Evolutionary conservation across 2,113 vertebrate species (phyloP).

Genomic region (Tachysurus vachellii): DNA sequence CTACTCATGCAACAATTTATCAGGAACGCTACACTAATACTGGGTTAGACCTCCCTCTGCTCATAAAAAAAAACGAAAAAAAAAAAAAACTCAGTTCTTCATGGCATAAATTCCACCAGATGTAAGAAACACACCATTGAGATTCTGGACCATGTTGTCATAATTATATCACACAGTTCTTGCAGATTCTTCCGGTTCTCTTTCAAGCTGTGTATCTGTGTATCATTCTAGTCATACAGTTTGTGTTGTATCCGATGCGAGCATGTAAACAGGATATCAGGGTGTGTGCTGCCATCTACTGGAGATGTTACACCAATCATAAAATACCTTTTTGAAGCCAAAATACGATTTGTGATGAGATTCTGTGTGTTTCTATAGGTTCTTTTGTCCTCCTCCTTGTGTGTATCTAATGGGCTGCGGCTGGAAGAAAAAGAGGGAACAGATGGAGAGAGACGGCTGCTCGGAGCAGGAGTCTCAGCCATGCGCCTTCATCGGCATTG

Average conservation of each 20-base stretch:
- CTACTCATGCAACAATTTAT: background rate
- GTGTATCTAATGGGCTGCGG: slow-evolving; percentile 99
- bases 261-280: background rate
- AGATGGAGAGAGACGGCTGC: slow-evolving; percentile 98
- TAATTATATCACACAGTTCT: background rate
- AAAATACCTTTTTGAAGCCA: background rate
- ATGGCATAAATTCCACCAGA: background rate
- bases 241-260: background rate
- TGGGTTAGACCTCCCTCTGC: background rate
- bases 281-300: slow-evolving; percentile 55
- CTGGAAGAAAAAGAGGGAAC: slow-evolving; percentile 99
- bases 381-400: slow-evolving; percentile 97
- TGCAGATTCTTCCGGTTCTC: too few relatives aligned
- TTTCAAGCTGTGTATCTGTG: background rate
- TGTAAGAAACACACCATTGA: background rate
- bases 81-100: background rate
- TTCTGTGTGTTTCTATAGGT: slow-evolving; percentile 72
- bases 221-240: background rate
- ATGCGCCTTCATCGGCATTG: slow-evolving; percentile 98
- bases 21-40: background rate
- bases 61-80: background rate
- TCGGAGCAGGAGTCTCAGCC: slow-evolving; percentile 97
- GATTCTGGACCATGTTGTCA: background rate
- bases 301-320: background rate
- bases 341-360: background rate